Percentiles rank a stretch among this genome's conserved stretches.
Evolutionary conservation across 2,113 vertebrate species (phyloP).

Genomic region (Sorex fumeus): DNA sequence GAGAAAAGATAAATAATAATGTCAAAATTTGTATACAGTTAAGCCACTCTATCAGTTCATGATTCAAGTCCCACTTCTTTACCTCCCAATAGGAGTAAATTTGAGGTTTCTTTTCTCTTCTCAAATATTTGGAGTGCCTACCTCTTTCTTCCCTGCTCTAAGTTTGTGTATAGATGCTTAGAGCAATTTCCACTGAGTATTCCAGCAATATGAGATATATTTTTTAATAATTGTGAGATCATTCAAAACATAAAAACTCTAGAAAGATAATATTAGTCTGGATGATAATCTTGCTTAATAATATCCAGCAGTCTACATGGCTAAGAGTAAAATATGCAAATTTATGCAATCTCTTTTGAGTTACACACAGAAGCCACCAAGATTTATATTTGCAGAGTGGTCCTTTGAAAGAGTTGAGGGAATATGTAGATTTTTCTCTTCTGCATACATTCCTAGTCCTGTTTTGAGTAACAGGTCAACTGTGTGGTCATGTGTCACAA

Average conservation of each 20-base stretch:
- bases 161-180: not conserved
- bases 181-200: not conserved
- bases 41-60: no score
- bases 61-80: not conserved
- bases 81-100: not conserved
- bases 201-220: constrained; percentile 4
- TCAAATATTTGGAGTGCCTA: not conserved
- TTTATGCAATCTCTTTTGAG: constrained; percentile 41
- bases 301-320: constrained; percentile 12
- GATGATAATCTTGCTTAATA: constrained; percentile 54
- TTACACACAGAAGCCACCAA: constrained; percentile 44
- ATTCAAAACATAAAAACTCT: constrained; percentile 59
- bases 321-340: constrained; percentile 60
- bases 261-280: constrained; percentile 49
- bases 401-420: not conserved
- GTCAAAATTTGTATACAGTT: not conserved
- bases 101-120: not conserved
- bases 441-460: not conserved
- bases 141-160: not conserved
- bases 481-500: not conserved
- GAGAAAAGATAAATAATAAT: constrained; percentile 10
- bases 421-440: not conserved
- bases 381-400: constrained; percentile 35
- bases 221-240: constrained; percentile 56
- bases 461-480: constrained; percentile 48